Conservation (phyloP, 1,140 invertebrate genomes). For the Drosophila oshimai region DNA sequence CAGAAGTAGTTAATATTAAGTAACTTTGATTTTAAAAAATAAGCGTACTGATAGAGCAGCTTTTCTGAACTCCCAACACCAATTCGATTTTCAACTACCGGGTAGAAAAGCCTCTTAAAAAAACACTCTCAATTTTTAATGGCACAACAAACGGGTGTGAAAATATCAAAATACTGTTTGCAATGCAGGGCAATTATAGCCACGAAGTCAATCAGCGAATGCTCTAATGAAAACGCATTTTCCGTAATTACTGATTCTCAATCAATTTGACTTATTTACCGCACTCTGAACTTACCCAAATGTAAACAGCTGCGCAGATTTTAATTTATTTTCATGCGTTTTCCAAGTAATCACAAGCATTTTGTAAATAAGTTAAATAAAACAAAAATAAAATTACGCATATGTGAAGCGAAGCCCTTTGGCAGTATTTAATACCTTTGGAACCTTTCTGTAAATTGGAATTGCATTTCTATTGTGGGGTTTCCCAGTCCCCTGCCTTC, state of each 20-base stretch:
- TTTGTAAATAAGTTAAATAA: conserved; percentile 31
- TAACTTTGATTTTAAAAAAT: too few relatives aligned
- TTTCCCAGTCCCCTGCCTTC: not conserved
- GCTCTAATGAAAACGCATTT: conserved; percentile 23
- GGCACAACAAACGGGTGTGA: not conserved
- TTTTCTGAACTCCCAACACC: not conserved
- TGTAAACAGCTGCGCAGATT: conserved; percentile 32
- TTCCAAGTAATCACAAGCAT: conserved; percentile 29
- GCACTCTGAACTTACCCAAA: not conserved
- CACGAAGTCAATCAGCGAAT: conserved; percentile 11
- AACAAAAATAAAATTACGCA: not conserved
- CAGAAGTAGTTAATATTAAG: too few relatives aligned
- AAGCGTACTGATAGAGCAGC: too few relatives aligned
- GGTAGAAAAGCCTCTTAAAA: not conserved
- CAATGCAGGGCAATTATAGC: conserved; percentile 5
- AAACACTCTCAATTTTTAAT: not conserved
- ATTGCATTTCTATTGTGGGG: conserved; percentile 27
- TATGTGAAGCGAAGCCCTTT: not conserved
- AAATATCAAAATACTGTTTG: conserved; percentile 20
- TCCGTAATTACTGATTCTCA: conserved; percentile 20
- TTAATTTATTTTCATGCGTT: conserved; percentile 39
- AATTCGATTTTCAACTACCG: not conserved
- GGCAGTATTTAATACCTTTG: conserved; percentile 32
- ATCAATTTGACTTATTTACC: conserved; percentile 46
- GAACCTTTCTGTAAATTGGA: conserved; percentile 28